These are phyloP conservation scores for Nymphicus hollandicus DNA, from an alignment of 2,113 vertebrate species.

Conservation along the genomic window DNA sequence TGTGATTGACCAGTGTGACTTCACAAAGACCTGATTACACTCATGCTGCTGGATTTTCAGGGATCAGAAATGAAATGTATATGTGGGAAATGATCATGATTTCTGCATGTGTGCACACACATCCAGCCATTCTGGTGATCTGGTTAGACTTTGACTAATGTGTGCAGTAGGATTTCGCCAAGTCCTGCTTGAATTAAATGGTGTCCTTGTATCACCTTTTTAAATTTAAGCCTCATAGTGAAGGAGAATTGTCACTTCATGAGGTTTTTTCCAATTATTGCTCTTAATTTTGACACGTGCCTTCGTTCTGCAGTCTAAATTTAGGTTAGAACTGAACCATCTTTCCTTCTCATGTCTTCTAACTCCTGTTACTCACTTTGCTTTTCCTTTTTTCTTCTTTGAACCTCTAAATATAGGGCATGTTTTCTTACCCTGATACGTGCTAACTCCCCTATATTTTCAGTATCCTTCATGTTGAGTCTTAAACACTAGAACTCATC, in stretches of 20 bases:
- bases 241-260: background rate
- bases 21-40: background rate
- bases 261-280: background rate
- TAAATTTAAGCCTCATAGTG: background rate
- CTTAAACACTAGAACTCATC: background rate
- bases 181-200: background rate
- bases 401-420: background rate
- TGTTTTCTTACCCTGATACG: background rate
- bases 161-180: background rate
- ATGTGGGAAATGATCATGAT: accelerated
- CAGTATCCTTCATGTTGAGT: background rate
- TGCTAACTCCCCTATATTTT: background rate
- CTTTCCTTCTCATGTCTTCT: background rate
- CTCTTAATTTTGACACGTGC: background rate
- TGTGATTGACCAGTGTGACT: background rate
- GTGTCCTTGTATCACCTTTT: background rate
- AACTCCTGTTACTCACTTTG: accelerated
- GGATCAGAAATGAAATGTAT: accelerated
- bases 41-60: background rate
- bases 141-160: background rate
- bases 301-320: background rate
- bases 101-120: background rate
- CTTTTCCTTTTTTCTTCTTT: background rate
- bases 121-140: accelerated
- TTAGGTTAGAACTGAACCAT: background rate